Evolutionary conservation across 2,113 vertebrate genomes (phyloP).

Genomic region (Poecilia latipinna): DNA sequence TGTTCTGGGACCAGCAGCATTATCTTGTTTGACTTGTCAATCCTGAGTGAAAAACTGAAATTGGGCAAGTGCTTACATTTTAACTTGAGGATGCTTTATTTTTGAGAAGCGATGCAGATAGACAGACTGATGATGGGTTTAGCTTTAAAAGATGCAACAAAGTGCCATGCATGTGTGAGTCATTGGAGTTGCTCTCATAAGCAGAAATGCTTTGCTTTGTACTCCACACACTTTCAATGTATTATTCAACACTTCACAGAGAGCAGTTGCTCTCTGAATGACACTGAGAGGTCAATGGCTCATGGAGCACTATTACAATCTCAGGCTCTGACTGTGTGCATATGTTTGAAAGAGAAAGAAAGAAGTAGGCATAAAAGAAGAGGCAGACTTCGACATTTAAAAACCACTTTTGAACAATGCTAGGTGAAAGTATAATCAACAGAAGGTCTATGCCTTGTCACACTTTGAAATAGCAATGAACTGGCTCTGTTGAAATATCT

Average conservation of each 20-base stretch:
- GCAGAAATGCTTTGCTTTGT: slow-evolving; percentile 42
- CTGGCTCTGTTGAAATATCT: no score
- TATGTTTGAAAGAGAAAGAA: not conserved
- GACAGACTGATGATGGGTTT: not conserved
- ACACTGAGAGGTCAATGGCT: slow-evolving; percentile 58
- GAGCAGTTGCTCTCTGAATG: slow-evolving; percentile 45
- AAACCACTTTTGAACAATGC: slow-evolving; percentile 1
- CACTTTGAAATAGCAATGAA: not conserved
- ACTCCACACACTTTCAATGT: slow-evolving; percentile 31
- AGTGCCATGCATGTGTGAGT: slow-evolving; percentile 11
- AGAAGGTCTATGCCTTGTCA: not conserved
- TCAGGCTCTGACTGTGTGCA: slow-evolving; percentile 20
- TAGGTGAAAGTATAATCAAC: not conserved
- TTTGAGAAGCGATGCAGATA: not conserved
- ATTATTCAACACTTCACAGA: slow-evolving; percentile 53
- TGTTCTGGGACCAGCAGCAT: no score
- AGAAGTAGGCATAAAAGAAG: not conserved
- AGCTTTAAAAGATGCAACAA: not conserved
- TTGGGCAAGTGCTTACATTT: no score
- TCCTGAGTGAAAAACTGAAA: no score
- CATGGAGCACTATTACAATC: slow-evolving; percentile 35
- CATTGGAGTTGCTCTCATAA: slow-evolving; percentile 15
- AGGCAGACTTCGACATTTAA: slow-evolving; percentile 14
- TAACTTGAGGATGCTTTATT: no score
- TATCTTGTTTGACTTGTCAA: no score